Base-by-base conservation (phyloP, 2,113 vertebrate genomes). In the Ctenodactylus gundi region DNA sequence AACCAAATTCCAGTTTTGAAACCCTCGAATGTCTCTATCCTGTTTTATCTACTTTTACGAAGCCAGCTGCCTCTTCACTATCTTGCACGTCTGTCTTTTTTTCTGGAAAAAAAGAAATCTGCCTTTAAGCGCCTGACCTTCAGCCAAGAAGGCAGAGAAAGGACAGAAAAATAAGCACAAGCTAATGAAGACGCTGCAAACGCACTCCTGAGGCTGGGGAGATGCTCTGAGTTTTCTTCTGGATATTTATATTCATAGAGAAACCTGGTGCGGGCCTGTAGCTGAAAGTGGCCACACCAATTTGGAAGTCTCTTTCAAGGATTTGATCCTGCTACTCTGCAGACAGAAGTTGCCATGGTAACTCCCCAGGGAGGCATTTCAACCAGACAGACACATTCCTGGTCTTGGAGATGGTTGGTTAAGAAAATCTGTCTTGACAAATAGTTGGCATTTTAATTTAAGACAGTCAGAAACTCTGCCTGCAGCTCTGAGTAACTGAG, bases 331-430 rank as follows among this genome's bases (percentile, higher is more conserved):
- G 53, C 34, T 29, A 3, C 36, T 58, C 86, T 53, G 20, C 73
- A 85, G 87, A 39, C 55, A 29, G n/a, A 25, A 2, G 76, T 97
- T 95, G 82, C 95, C 92, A 89, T 95, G 86, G 94, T 76, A 97
- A 97, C 96, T 67, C 70, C 53, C n/a, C 3, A 0, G 55, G 51
- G 64, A 70, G 36, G 67, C 86, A 41, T 94, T 91, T 77, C 86
- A 73, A 46, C 58, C 14, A 89, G 85, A 46, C 65, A 83, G 91
- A 94, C 34, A 76, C 83, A 44, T 81, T 57, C 49, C 51, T 41
- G 73, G 36, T 36, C 2, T 34, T 4, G 2, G 70, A 94, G 80
- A 76, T 5, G 1, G 39, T 65, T 58, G 76, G 49, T 78, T 94
- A 90, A 89, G 53, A 78, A 88, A 93, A 91, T 92, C 80, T 58